Evolutionary conservation across 2,888 invertebrate species (phyloP), one percentile per base, ranked within the genome.

Genomic region (Cataglyphis livida): DNA sequence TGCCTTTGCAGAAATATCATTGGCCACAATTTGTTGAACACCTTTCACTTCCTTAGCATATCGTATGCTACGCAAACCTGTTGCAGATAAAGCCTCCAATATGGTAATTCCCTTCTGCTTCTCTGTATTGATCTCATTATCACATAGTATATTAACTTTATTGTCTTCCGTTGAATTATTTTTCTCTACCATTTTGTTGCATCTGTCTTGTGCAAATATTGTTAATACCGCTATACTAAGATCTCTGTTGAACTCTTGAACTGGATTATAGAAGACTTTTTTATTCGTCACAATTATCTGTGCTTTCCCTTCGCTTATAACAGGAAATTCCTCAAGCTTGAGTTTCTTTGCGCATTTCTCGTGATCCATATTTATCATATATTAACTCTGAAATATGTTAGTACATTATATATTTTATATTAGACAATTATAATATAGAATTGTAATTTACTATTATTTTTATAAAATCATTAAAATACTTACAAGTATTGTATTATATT

Each of bases 201-300:
- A 48, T 54, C 48, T 68, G 5, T 76, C 38, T 51, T 95, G 95
- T 9, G 96, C 95, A 92, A 97, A 97, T n/a, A 96, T 95, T 82
- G 95, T 96, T 32, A 98, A 93, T 0, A 97, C 98, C 6, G 97
- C 96, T 90, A 98, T 96, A 93, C 98, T 98, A 87, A 99, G 95
- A 95, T 99, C 99, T 87, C 99, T 96, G 94, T 99, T 99, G 92
- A 99, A 99, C 94, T 99, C 99, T 95, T 99, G 99, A 0, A 99
- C 99, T 0, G 99, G 98, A 95, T 99, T 99, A 93, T 99, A 99
- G 95, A 99, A 99, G 0, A 99, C 99, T 93, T 97, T 97, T 54
- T 97, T 97, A 64, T 95, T 95, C 41, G 94, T 94, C 1, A 97
- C 96, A 75, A 96, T 95, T 85, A 98, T 97, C 93, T 96, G 96